Evolutionary conservation across 2,113 vertebrate genomes (phyloP).

Genomic region (Dinomys branickii): DNA sequence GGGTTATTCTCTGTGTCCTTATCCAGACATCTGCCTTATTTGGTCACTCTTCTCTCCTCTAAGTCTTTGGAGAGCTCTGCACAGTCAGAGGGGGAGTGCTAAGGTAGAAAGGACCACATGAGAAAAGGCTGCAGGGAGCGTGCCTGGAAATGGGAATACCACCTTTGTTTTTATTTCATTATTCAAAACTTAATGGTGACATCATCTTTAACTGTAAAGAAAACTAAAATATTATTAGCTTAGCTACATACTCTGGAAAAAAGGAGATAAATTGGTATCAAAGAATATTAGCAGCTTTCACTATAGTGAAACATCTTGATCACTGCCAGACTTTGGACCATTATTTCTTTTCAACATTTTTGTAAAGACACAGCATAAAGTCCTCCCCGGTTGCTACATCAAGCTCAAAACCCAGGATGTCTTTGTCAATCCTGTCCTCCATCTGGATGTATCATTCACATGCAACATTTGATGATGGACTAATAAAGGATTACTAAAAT

Average conservation of each 20-base stretch:
- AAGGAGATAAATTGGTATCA: not conserved
- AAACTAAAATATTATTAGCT: not conserved
- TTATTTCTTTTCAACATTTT: not conserved
- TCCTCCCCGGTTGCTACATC: not conserved
- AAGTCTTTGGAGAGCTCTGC: not conserved
- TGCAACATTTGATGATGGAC: not conserved
- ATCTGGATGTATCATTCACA: not conserved
- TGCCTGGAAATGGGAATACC: not conserved
- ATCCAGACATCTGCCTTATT: not conserved
- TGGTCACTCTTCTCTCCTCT: not conserved
- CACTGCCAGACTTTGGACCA: not conserved
- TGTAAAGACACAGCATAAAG: not conserved
- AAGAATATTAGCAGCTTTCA: not conserved
- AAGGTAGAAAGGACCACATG: not conserved
- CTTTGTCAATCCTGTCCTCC: not conserved
- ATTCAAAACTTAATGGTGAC: not conserved
- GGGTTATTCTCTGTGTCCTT: not conserved
- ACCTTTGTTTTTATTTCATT: not conserved
- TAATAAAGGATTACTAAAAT: not conserved
- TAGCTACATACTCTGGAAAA: not conserved
- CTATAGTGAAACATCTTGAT: not conserved
- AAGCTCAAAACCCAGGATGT: not conserved
- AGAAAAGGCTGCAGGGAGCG: not conserved
- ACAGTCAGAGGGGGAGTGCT: not conserved
- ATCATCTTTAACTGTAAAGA: not conserved